phyloP scores from a whole-genome alignment of 2,888 invertebrate species.

The Nyleta sp. region DNA sequence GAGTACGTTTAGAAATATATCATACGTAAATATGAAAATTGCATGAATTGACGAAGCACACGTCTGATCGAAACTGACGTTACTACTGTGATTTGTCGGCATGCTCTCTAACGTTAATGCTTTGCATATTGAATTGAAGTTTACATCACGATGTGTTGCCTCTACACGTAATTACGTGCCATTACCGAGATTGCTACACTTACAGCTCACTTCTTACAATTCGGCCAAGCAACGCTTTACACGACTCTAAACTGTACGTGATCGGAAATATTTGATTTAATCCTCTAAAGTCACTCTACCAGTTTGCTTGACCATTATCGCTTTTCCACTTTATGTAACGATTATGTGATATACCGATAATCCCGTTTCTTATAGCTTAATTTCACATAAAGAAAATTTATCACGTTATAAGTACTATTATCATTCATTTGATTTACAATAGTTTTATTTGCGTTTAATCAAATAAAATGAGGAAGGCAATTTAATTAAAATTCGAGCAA shows the following conservation, averaged over 20 bases:
- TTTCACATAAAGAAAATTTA: neutral
- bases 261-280: slow-evolving; percentile 15
- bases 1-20: no score
- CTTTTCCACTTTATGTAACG: neutral
- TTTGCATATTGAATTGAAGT: slow-evolving; percentile 28
- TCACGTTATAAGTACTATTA: no score
- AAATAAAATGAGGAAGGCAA: no score
- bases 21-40: slow-evolving; percentile 2
- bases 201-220: neutral
- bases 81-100: slow-evolving; percentile 34
- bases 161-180: slow-evolving; percentile 5
- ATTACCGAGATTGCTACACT: slow-evolving; percentile 20
- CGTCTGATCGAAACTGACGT: slow-evolving; percentile 41
- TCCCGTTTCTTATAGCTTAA: neutral
- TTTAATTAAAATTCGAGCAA: no score
- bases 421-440: no score
- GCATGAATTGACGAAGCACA: neutral
- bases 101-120: slow-evolving; percentile 1
- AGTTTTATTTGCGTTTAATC: no score
- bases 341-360: neutral
- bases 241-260: neutral
- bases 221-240: neutral
- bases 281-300: neutral
- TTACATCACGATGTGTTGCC: neutral
- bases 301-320: neutral